Evolutionary conservation across 2,113 vertebrate species (phyloP), one percentile per base, ranked within the genome.

Genomic region (Antigone vipio): DNA sequence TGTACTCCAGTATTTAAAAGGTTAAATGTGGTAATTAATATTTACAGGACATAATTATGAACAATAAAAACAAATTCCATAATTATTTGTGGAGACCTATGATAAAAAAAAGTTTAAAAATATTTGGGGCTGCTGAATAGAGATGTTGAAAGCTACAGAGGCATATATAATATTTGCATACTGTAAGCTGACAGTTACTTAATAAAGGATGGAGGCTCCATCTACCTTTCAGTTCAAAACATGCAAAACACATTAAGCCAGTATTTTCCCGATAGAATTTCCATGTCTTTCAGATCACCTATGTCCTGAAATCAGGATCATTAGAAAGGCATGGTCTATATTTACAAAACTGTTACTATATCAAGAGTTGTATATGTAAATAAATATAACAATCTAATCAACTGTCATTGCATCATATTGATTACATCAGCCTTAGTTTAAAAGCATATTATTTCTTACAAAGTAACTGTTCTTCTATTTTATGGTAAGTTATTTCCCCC

Each of bases 1-100:
- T 87, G 45, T 72, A 80, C 77, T 93, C 19, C 58, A 72, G 93
- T 73, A 93, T 77, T 81, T 86, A 92, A 71, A 94, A 93, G 66
- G 96, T 97, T 98, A 97, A 98, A 93, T 87, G 93, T 97, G 83
- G 50, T 94, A 95, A 97, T 96, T 96, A 92, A 81, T 95, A 97
- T 97, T 97, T 97, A 96, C 96, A 98, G 72, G 81, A 96, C 87
- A 92, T 95, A 88, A 92, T 74, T 74, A 60, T 42, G 35, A 83
- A 59, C 20, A 69, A 72, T 83, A 68, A 64, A 72, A 72, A n/a
- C 91, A 81, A 91, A 76, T 38, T 83, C 93, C 80, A 97, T 89
- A 96, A 97, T 91, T 83, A 92, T 79, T 89, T 79, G 23, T 56
- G 15, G n/a, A 83, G n/a, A 83, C 3, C n/a, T 81, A 56, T 75